These are phyloP conservation scores for Tinea trinotella DNA, from an alignment of 2,888 invertebrate species.

Conservation along the genomic window DNA sequence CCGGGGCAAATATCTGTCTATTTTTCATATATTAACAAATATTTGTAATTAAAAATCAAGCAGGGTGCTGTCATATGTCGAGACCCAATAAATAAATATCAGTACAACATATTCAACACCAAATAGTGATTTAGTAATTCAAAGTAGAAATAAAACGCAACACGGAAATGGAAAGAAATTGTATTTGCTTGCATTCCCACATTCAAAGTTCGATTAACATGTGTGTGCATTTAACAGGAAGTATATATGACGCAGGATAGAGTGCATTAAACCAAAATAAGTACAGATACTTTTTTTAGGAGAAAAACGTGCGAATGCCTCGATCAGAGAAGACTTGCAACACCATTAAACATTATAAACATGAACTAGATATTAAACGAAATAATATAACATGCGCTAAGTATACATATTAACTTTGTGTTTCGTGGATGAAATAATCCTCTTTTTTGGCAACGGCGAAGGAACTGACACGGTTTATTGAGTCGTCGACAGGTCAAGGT, in stretches of 20 bases:
- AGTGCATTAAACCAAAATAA: slow-evolving; percentile 7
- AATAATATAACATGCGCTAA: neutral
- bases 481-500: too few species aligned
- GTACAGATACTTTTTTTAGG: neutral
- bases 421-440: too few species aligned
- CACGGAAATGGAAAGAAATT: neutral
- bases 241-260: neutral
- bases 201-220: neutral
- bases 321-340: neutral
- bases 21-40: too few species aligned
- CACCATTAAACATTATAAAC: neutral
- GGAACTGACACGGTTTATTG: too few species aligned
- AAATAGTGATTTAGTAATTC: too few species aligned
- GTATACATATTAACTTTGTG: too few species aligned
- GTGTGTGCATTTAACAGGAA: neutral
- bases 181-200: neutral
- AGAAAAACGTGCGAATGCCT: neutral
- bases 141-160: neutral
- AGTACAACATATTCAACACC: neutral
- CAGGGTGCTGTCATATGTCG: too few species aligned
- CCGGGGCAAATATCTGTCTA: too few species aligned
- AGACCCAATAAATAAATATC: too few species aligned
- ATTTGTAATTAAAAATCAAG: too few species aligned
- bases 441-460: too few species aligned
- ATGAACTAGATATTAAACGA: neutral